These are phyloP conservation scores for Protobothrops mucrosquamatus DNA, from an alignment of 2,113 vertebrate species.

Conservation along the genomic window DNA sequence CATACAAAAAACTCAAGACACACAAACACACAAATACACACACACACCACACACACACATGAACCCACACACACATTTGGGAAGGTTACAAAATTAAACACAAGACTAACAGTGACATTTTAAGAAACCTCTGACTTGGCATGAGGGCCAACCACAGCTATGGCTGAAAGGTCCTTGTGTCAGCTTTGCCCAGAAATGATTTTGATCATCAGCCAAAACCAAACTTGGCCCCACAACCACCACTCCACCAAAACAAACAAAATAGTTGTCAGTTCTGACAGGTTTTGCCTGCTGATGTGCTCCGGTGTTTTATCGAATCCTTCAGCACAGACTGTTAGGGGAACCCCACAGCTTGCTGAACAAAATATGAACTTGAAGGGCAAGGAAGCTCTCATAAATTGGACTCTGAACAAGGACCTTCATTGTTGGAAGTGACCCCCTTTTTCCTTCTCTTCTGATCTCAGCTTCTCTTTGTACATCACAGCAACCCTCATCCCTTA, in stretches of 20 bases:
- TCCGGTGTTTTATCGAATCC: conserved; percentile 65
- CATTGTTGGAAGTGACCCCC: conserved; percentile 67
- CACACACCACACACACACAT: background rate
- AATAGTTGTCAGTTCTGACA: conserved; percentile 62
- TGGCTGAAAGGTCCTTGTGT: conserved; percentile 24
- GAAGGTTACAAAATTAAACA: background rate
- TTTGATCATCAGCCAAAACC: conserved; percentile 41
- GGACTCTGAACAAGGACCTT: conserved; percentile 71
- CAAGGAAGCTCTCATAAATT: conserved; percentile 76
- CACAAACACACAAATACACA: background rate
- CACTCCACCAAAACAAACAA: conserved; percentile 59
- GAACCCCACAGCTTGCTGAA: conserved; percentile 69
- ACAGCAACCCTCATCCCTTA: conserved; percentile 70
- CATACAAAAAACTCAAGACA: background rate
- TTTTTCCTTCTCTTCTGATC: conserved; percentile 70
- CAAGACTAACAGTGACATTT: background rate
- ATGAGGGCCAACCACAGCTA: conserved; percentile 8
- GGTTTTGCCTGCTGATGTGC: conserved; percentile 54
- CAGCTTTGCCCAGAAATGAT: conserved; percentile 32
- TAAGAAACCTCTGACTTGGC: conserved; percentile 22
- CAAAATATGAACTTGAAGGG: conserved; percentile 79
- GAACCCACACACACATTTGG: background rate
- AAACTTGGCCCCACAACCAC: conserved; percentile 33
- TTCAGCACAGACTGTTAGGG: conserved; percentile 73
- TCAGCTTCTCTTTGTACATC: conserved; percentile 70